Percentiles rank a stretch among this genome's conserved stretches.
phyloP scores from a whole-genome alignment of 1,140 invertebrate genomes.

The Eumaeus atala region DNA sequence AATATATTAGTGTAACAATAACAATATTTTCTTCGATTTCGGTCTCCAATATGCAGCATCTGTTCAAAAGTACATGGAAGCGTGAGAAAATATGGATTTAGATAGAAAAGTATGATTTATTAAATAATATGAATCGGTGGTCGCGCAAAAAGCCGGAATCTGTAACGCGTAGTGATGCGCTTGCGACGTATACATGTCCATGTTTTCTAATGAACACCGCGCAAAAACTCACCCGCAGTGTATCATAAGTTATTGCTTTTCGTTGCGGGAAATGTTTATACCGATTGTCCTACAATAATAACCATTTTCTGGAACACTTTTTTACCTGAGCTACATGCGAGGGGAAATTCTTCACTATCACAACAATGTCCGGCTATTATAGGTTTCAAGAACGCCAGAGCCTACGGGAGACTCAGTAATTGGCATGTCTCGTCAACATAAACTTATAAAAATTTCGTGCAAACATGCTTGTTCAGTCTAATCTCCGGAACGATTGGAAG shows the following conservation, averaged over 20 bases:
- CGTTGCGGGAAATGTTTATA: constrained; percentile 41
- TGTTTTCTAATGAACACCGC: constrained; percentile 60
- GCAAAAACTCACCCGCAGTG: constrained; percentile 42
- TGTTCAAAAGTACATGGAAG: too few relatives aligned
- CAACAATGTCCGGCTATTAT: too few relatives aligned
- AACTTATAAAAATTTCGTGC: too few relatives aligned
- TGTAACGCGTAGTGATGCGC: constrained; percentile 37
- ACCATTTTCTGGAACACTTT: constrained; percentile 33
- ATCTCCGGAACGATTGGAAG: too few relatives aligned
- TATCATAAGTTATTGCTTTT: constrained; percentile 31
- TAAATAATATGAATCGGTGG: constrained; percentile 54
- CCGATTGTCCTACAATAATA: constrained; percentile 25
- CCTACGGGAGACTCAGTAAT: too few relatives aligned
- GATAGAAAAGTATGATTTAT: background rate
- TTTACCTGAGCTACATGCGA: constrained; percentile 16
- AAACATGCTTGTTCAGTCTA: too few relatives aligned
- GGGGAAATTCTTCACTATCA: constrained; percentile 1
- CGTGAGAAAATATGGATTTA: too few relatives aligned
- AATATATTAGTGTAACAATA: too few relatives aligned
- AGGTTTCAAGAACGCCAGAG: too few relatives aligned
- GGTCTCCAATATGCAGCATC: too few relatives aligned
- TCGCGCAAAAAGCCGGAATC: constrained; percentile 59
- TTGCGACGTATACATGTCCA: constrained; percentile 40
- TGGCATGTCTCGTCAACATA: too few relatives aligned
- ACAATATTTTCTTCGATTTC: too few relatives aligned